Evolutionary conservation across 2,888 invertebrate species (phyloP).

Genomic region (Lochmaea capreae): DNA sequence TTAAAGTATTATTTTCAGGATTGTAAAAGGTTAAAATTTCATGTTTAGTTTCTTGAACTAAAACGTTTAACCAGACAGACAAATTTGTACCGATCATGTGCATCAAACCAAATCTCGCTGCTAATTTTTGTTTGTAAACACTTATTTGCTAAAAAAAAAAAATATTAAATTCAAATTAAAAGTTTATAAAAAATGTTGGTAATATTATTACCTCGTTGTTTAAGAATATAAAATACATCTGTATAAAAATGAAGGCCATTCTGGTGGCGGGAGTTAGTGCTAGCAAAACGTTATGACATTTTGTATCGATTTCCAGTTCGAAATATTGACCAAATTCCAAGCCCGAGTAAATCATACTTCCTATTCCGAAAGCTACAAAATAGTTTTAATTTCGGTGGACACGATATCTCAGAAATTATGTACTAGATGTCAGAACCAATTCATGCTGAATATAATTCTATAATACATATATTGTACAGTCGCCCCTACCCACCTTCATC

Average conservation of each 20-base stretch:
- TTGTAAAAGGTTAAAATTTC: slow-evolving; percentile 93
- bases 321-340: slow-evolving; percentile 96
- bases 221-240: slow-evolving; percentile 98
- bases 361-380: slow-evolving; percentile 91
- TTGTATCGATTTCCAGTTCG: slow-evolving; percentile 89
- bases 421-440: too few relatives aligned
- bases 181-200: slow-evolving; percentile 17
- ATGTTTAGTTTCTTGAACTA: slow-evolving; percentile 95
- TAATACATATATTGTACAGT: too few relatives aligned
- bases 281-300: slow-evolving; percentile 90
- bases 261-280: slow-evolving; percentile 91
- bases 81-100: slow-evolving; percentile 99
- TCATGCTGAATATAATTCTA: too few relatives aligned
- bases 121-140: slow-evolving; percentile 79
- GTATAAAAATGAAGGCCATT: slow-evolving; percentile 96
- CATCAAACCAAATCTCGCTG: slow-evolving; percentile 96
- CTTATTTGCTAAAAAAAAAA: slow-evolving; percentile 78
- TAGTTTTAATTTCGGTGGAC: too few relatives aligned
- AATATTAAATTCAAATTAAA: too few relatives aligned
- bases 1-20: slow-evolving; percentile 85
- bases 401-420: too few relatives aligned
- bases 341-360: slow-evolving; percentile 97
- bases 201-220: slow-evolving; percentile 85
- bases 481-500: too few relatives aligned
- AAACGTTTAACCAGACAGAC: slow-evolving; percentile 96